Percentiles rank a stretch among this genome's conserved stretches.
Evolutionary conservation across 1,140 invertebrate species (phyloP).

Genomic region (Phortica variegata): DNA sequence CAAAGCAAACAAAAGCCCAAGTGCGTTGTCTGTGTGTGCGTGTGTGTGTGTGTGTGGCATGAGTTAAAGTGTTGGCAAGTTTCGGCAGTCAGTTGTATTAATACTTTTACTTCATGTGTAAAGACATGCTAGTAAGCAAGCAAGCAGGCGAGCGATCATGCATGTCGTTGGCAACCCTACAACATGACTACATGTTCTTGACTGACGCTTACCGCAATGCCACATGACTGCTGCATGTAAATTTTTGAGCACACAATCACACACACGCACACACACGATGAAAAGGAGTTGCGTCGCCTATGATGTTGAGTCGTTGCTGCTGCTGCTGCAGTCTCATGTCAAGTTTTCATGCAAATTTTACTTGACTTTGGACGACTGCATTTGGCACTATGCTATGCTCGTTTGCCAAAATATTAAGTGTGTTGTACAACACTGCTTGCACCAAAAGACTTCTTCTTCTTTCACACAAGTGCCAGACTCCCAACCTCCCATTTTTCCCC

Average conservation of each 20-base stretch:
- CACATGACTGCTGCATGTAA: not conserved
- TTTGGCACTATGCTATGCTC: not conserved
- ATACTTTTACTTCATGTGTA: not conserved
- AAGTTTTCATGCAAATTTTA: conserved; percentile 22
- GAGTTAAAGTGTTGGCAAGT: conserved; percentile 26
- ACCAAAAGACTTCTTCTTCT: not conserved
- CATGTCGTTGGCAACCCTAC: conserved; percentile 18
- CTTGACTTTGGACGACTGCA: conserved; percentile 16
- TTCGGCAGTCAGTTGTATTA: conserved; percentile 17
- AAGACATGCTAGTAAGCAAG: no score
- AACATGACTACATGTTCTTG: conserved; percentile 3
- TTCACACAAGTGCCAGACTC: no score
- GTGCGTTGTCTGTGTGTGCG: not conserved
- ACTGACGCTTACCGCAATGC: not conserved
- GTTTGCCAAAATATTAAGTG: no score
- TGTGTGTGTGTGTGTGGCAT: not conserved
- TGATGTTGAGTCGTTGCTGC: no score
- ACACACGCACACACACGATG: not conserved
- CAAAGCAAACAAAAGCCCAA: no score
- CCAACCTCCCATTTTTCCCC: no score
- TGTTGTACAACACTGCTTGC: not conserved
- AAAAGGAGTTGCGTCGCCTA: conserved; percentile 1
- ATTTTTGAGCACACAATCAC: not conserved
- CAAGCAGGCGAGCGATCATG: no score
- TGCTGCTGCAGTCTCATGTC: no score